These are phyloP conservation scores for Abrostola tripartita DNA, from an alignment of 2,888 invertebrate genomes.

Conservation along the genomic window DNA sequence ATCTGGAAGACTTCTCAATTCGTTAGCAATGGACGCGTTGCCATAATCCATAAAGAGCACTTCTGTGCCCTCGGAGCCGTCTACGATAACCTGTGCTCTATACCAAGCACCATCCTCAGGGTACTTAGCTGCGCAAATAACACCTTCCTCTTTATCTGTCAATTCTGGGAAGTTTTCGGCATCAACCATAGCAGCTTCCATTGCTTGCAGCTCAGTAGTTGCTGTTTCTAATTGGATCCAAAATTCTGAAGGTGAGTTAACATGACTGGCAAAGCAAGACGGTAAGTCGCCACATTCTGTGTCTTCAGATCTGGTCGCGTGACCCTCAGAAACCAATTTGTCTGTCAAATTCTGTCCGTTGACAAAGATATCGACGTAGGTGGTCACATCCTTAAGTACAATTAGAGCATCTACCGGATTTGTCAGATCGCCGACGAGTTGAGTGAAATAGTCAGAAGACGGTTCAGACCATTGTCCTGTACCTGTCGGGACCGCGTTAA, in stretches of 20 bases:
- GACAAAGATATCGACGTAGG: constrained; percentile 90
- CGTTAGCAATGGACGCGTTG: constrained; percentile 88
- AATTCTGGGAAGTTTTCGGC: constrained; percentile 87
- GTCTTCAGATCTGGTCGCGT: constrained; percentile 87
- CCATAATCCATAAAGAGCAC: constrained; percentile 92
- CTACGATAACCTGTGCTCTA: constrained; percentile 89
- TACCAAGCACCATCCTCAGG: constrained; percentile 91
- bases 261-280: constrained; percentile 92
- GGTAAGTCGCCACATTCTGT: constrained; percentile 85
- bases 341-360: constrained; percentile 89
- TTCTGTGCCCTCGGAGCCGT: constrained; percentile 87
- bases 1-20: constrained; percentile 89
- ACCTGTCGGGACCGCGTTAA: constrained; percentile 90
- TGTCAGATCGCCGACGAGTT: constrained; percentile 84
- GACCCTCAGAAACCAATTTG: constrained; percentile 87
- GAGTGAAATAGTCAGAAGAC: constrained; percentile 87
- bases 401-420: constrained; percentile 84
- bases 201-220: constrained; percentile 86
- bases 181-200: constrained; percentile 88
- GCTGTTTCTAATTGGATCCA: constrained; percentile 93
- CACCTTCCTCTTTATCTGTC: constrained; percentile 81
- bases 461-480: constrained; percentile 90
- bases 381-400: constrained; percentile 89
- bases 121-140: constrained; percentile 90
- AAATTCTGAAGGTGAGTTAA: constrained; percentile 92